Evolutionary conservation across 2,797 vertebrate species (phyloP).

Genomic region (Enteromius afrohamiltoni): DNA sequence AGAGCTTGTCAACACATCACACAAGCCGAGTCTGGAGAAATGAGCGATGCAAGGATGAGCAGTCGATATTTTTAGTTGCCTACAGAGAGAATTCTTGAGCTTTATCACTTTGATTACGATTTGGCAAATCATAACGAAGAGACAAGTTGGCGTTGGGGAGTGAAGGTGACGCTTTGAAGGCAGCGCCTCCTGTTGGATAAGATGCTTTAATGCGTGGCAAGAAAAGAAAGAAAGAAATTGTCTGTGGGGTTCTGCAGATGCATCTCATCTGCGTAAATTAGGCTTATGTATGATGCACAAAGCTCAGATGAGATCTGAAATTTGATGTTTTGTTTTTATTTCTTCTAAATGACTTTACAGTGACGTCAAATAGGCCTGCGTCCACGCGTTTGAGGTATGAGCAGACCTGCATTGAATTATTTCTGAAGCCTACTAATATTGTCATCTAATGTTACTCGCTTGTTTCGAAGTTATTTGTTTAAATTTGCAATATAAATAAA

Average conservation of each 20-base stretch:
- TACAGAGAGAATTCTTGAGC: background rate
- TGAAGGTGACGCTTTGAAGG: background rate
- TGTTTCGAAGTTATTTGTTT: no score
- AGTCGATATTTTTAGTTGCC: constrained; percentile 14
- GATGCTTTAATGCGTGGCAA: background rate
- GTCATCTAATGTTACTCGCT: no score
- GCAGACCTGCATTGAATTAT: background rate
- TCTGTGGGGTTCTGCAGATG: background rate
- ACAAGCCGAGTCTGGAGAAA: background rate
- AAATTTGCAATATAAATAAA: no score
- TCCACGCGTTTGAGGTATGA: background rate
- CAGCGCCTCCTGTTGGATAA: constrained; percentile 20
- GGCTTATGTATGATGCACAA: background rate
- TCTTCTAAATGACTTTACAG: background rate
- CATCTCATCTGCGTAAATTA: background rate
- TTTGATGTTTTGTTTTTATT: background rate
- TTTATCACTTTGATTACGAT: constrained; percentile 15
- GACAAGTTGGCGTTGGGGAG: background rate
- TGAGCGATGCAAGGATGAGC: background rate
- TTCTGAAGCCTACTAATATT: no score
- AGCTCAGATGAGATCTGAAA: background rate
- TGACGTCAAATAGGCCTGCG: background rate
- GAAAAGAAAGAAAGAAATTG: background rate
- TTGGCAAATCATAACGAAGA: background rate
- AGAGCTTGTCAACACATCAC: constrained; percentile 10